Percentiles rank a stretch among this genome's conserved stretches.
Evolutionary conservation across 1,140 invertebrate species (phyloP).

Genomic region (Procambarus clarkii): DNA sequence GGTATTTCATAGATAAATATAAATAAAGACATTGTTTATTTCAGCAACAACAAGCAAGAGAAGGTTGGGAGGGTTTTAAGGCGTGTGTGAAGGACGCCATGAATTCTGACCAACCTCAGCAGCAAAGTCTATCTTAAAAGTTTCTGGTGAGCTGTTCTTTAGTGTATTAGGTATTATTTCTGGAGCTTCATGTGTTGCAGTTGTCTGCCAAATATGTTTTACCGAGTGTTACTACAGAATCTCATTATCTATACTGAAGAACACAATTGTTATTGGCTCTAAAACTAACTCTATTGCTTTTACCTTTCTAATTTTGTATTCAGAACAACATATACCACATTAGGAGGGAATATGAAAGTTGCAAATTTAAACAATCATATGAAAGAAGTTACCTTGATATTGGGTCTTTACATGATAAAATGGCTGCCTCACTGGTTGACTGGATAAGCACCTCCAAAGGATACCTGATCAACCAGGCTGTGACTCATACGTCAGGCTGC

Average conservation of each 20-base stretch:
- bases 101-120: constrained; percentile 22
- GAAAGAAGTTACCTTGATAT: no score
- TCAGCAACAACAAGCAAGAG: constrained; percentile 34
- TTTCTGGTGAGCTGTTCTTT: not conserved
- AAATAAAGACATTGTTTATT: not conserved
- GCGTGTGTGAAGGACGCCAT: constrained; percentile 57
- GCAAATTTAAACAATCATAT: no score
- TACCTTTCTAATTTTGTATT: not conserved
- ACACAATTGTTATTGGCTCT: not conserved
- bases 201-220: not conserved
- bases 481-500: no score
- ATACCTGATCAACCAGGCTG: no score
- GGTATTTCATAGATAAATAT: not conserved
- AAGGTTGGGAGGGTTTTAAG: constrained; percentile 61
- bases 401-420: no score
- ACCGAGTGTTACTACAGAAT: not conserved
- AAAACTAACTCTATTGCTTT: not conserved
- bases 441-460: no score
- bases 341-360: no score
- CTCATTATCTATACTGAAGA: not conserved
- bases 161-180: not conserved
- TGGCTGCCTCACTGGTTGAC: no score
- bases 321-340: no score
- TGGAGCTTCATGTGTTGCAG: not conserved
- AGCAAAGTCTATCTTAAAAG: constrained; percentile 20